Conservation (phyloP, 1,140 invertebrate species). For the Neodiprion lecontei region DNA sequence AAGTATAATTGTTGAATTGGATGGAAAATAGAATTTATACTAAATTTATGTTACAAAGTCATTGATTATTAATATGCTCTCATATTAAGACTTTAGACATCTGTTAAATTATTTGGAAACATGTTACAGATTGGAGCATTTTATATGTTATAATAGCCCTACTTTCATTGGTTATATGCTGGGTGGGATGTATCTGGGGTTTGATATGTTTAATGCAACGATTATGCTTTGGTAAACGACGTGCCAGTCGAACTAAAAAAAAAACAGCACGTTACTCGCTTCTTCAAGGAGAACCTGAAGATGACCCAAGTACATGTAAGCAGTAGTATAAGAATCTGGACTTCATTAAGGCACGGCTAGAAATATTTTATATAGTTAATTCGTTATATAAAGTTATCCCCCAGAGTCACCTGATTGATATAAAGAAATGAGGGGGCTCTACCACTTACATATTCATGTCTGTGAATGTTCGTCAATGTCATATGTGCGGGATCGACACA, state of each 20-base stretch:
- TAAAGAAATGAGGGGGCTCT: neutral
- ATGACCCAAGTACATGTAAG: conserved; percentile 52
- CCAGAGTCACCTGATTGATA: neutral
- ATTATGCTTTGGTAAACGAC: conserved; percentile 61
- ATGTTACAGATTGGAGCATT: conserved; percentile 81
- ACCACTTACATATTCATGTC: conserved; percentile 10
- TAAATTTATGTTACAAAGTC: no score
- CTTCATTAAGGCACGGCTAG: no score
- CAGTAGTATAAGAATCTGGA: neutral
- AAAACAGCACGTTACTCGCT: conserved; percentile 57
- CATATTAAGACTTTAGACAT: conserved; percentile 15
- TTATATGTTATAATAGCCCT: conserved; percentile 83
- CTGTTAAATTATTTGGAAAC: conserved; percentile 22
- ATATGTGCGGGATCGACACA: neutral
- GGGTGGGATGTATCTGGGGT: conserved; percentile 74
- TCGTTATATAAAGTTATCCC: no score
- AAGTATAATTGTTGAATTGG: conserved; percentile 44
- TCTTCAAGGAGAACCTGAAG: conserved; percentile 53
- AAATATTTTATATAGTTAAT: no score
- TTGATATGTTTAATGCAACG: conserved; percentile 71
- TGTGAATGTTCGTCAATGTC: conserved; percentile 12
- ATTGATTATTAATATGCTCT: neutral
- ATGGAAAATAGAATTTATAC: neutral
- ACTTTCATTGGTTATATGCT: conserved; percentile 69
- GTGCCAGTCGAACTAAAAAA: conserved; percentile 48